Percentiles rank a stretch among this genome's conserved stretches.
phyloP scores from a whole-genome alignment of 2,797 vertebrate species.

The Rhyacichthys aspro region DNA sequence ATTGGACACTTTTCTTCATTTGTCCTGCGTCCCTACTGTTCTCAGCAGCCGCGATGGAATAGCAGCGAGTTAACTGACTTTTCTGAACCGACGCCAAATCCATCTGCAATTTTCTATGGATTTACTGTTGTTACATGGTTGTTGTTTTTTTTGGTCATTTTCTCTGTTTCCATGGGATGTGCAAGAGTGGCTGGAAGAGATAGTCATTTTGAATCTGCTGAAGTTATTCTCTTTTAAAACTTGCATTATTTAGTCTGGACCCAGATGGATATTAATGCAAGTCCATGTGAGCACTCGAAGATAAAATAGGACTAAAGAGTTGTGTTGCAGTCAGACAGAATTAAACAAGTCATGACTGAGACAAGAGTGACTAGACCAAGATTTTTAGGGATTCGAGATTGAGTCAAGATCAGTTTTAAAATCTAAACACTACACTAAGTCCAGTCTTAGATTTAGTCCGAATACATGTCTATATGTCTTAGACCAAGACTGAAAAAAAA shows the following conservation, averaged over 20 bases:
- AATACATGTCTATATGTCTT: too few species aligned
- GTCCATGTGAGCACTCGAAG: slow-evolving; percentile 37
- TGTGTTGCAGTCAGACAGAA: too few species aligned
- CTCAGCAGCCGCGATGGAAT: slow-evolving; percentile 22
- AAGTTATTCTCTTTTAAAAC: slow-evolving; percentile 33
- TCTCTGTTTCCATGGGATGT: slow-evolving; percentile 5
- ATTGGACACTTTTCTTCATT: slow-evolving; percentile 42
- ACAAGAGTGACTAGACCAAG: too few species aligned
- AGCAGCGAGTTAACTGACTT: slow-evolving; percentile 4
- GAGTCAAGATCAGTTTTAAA: too few species aligned
- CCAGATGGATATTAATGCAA: slow-evolving; percentile 42
- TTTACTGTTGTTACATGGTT: slow-evolving; percentile 3
- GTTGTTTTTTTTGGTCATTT: slow-evolving; percentile 2
- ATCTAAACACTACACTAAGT: too few species aligned
- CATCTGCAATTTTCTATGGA: slow-evolving; percentile 21
- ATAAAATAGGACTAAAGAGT: slow-evolving; percentile 22
- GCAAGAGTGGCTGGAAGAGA: slow-evolving; percentile 24
- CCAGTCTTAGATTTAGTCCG: too few species aligned
- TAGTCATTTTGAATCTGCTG: slow-evolving; percentile 27
- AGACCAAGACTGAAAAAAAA: too few species aligned
- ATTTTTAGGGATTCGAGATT: too few species aligned
- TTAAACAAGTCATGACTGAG: too few species aligned
- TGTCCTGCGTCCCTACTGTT: slow-evolving; percentile 20
- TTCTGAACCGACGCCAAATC: slow-evolving; percentile 30
- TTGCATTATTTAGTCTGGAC: slow-evolving; percentile 23